Evolutionary conservation across 2,113 vertebrate genomes (phyloP).

Genomic region (Tricholaema leucomelas): DNA sequence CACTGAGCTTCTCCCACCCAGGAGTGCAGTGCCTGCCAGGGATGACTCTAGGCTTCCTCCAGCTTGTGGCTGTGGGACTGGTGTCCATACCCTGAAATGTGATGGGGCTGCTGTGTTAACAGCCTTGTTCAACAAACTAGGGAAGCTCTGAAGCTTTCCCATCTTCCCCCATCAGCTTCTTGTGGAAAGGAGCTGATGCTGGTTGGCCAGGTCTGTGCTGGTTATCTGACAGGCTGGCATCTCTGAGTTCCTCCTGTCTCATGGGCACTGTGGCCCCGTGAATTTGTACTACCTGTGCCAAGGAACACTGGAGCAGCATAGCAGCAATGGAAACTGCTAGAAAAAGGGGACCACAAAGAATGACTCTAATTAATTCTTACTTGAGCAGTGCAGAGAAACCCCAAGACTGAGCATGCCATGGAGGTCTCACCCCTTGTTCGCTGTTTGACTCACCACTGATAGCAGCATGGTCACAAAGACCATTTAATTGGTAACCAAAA

Average conservation of each 20-base stretch:
- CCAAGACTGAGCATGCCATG: fast-evolving
- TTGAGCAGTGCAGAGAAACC: neutral
- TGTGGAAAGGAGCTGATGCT: neutral
- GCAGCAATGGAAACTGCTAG: neutral
- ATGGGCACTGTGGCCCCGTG: neutral
- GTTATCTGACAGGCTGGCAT: neutral
- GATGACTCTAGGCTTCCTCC: neutral
- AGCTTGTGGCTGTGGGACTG: neutral
- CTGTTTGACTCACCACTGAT: neutral
- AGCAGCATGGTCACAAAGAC: neutral
- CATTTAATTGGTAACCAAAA: neutral
- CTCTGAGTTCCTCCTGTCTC: neutral
- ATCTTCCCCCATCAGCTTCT: neutral
- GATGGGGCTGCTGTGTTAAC: neutral
- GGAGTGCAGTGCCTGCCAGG: neutral
- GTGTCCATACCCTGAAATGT: neutral
- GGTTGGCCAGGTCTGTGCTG: neutral
- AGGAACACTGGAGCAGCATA: neutral
- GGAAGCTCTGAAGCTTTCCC: neutral
- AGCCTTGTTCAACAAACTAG: neutral
- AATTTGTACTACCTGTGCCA: neutral
- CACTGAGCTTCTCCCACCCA: neutral
- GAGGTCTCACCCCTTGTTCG: neutral
- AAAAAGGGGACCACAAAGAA: neutral
- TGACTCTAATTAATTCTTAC: neutral